These are phyloP conservation scores for Rhombomys opimus DNA, from an alignment of 2,113 vertebrate species.

Conservation along the genomic window DNA sequence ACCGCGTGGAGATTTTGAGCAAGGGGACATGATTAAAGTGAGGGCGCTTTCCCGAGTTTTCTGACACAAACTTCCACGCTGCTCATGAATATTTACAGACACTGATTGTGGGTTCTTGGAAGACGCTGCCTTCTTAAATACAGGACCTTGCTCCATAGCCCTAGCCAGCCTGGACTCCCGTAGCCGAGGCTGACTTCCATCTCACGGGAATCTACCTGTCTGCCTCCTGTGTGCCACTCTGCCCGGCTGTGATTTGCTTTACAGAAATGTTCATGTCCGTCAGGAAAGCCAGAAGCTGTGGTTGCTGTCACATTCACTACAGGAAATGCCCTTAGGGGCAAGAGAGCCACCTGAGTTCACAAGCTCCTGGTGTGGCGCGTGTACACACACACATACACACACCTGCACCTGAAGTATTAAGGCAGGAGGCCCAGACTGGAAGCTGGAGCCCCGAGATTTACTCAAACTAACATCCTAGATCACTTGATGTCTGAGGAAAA, in stretches of 20 bases:
- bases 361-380: background rate
- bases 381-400: background rate
- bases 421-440: background rate
- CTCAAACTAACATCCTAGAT: slow-evolving; percentile 7
- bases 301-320: background rate
- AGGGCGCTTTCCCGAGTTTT: slow-evolving; percentile 24
- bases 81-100: background rate
- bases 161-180: background rate
- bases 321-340: background rate
- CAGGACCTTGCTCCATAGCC: background rate
- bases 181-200: background rate
- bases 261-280: slow-evolving; percentile 3
- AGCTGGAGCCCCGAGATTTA: background rate
- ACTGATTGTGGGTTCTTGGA: background rate
- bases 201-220: background rate
- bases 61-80: background rate
- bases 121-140: background rate
- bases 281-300: slow-evolving; percentile 42
- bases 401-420: background rate
- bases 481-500: background rate
- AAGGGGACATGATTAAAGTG: background rate
- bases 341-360: background rate
- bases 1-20: slow-evolving; percentile 49
- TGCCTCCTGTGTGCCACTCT: background rate
- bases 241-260: background rate